A percentile compares a stretch with the other conserved stretches of the same genome.
Conservation (phyloP, 1,140 invertebrate genomes). For the Fopius arisanus region DNA sequence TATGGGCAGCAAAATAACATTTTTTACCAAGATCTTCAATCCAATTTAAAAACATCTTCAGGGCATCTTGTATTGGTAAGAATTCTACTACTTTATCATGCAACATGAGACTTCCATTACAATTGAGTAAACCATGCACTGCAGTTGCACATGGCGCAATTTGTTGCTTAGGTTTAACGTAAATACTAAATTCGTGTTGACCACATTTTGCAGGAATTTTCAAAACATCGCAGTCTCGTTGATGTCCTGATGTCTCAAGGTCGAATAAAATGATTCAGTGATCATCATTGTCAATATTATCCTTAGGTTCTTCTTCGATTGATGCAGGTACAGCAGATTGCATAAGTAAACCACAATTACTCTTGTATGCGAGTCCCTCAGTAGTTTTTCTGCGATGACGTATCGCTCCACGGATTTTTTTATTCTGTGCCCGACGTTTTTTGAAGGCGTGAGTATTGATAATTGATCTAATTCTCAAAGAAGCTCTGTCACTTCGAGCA, state of each 20-base stretch:
- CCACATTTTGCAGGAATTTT: neutral
- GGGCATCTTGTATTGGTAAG: too few relatives aligned
- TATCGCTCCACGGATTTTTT: neutral
- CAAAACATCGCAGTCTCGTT: constrained; percentile 9
- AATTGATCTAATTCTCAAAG: neutral
- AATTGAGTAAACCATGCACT: constrained; percentile 17
- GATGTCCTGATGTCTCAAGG: neutral
- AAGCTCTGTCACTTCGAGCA: neutral
- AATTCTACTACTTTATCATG: constrained; percentile 14
- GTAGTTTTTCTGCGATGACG: constrained; percentile 9
- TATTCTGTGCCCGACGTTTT: neutral
- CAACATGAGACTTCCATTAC: constrained; percentile 17
- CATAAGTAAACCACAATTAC: constrained; percentile 3
- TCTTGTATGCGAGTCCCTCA: constrained; percentile 16
- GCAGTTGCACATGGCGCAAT: constrained; percentile 14
- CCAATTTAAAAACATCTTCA: neutral
- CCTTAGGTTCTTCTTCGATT: neutral
- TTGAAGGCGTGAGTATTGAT: neutral
- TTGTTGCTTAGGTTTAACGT: constrained; percentile 24
- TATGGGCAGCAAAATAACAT: neutral
- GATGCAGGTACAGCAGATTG: neutral
- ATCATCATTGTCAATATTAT: neutral
- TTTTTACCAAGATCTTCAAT: constrained; percentile 10
- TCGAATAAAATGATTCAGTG: neutral
- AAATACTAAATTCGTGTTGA: constrained; percentile 6